Conservation (phyloP, 1,140 invertebrate genomes). For the Hylyphantes graminicola region DNA sequence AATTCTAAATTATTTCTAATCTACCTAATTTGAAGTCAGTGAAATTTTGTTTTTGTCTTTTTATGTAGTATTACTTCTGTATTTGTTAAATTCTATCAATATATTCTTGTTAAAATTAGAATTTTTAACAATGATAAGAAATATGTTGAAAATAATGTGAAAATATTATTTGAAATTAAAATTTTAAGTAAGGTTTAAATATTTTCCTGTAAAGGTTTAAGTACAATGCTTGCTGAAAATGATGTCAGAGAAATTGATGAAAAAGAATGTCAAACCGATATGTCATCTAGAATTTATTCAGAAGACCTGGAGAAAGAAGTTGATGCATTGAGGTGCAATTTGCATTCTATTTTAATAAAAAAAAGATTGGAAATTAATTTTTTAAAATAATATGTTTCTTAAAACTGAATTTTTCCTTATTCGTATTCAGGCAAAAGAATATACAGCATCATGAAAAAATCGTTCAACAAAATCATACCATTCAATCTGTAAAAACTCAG, state of each 20-base stretch:
- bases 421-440: constrained; percentile 38
- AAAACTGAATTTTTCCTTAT: constrained; percentile 1
- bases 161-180: too few species aligned
- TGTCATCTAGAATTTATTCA: background rate
- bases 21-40: background rate
- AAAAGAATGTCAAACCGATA: constrained; percentile 36
- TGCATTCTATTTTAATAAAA: background rate
- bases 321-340: constrained; percentile 19
- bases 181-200: background rate
- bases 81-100: background rate
- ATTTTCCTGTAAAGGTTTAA: constrained; percentile 10
- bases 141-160: too few species aligned
- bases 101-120: background rate
- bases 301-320: constrained; percentile 35
- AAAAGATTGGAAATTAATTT: background rate
- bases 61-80: background rate
- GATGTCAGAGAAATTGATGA: constrained; percentile 35
- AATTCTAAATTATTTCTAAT: constrained; percentile 2
- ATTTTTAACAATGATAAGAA: too few species aligned
- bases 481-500: constrained; percentile 40
- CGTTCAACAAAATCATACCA: constrained; percentile 27
- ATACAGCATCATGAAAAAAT: constrained; percentile 45
- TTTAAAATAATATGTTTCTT: constrained; percentile 14
- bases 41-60: constrained; percentile 1
- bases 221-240: constrained; percentile 1